A percentile compares a stretch with the other conserved stretches of the same genome.
phyloP scores from a whole-genome alignment of 2,888 invertebrate genomes.

The Drosophila recens region DNA sequence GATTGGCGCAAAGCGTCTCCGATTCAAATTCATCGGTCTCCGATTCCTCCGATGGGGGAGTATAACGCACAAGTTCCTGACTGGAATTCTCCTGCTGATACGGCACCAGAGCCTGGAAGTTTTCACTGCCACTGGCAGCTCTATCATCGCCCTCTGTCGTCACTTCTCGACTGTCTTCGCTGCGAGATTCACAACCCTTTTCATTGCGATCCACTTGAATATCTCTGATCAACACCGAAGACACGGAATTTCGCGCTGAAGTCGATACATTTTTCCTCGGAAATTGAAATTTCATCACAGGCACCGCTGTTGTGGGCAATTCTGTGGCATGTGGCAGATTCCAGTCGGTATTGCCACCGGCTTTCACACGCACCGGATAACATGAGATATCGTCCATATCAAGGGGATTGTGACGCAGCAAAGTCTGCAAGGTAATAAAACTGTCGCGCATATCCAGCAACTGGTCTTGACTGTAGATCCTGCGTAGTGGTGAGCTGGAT shows the following conservation, averaged over 20 bases:
- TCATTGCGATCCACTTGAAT: background rate
- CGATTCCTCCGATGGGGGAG: background rate
- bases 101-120: constrained; percentile 43
- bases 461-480: constrained; percentile 36
- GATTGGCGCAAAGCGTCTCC: constrained; percentile 19
- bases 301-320: background rate
- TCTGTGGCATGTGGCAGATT: background rate
- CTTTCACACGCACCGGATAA: constrained; percentile 44
- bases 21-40: constrained; percentile 19
- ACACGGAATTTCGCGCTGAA: background rate
- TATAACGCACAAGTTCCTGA: constrained; percentile 40
- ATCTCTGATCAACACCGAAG: constrained; percentile 6
- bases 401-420: constrained; percentile 31
- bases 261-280: background rate
- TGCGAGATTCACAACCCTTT: background rate
- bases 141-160: constrained; percentile 11
- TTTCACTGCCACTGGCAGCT: constrained; percentile 21
- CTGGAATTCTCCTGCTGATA: constrained; percentile 24
- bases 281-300: background rate
- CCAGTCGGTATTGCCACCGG: constrained; percentile 40
- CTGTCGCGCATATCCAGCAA: constrained; percentile 66
- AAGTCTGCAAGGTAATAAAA: constrained; percentile 42
- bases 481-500: constrained; percentile 42
- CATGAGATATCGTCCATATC: background rate
- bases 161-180: background rate